Conservation (phyloP, 2,888 invertebrate genomes). For the Heliconius hortense region DNA sequence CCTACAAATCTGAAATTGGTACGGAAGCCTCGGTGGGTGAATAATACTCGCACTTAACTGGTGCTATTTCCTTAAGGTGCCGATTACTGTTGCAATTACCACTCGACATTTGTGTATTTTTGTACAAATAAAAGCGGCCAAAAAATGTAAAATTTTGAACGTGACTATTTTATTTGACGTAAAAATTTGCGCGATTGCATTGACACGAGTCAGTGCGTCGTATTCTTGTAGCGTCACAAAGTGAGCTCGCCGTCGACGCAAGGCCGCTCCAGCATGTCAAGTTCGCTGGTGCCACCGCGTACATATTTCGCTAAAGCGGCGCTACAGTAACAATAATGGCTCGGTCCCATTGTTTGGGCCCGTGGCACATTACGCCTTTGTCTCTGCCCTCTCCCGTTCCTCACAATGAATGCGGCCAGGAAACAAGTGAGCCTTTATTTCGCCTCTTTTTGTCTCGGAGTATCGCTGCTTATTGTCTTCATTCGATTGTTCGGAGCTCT, state of each 20-base stretch:
- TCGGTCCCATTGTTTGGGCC: slow-evolving; percentile 80
- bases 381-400: slow-evolving; percentile 82
- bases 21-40: no score
- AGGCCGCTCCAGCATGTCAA: slow-evolving; percentile 73
- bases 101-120: no score
- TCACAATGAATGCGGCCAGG: slow-evolving; percentile 83
- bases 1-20: no score
- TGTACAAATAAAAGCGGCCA: no score
- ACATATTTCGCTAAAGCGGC: slow-evolving; percentile 77
- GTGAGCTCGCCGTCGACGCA: slow-evolving; percentile 46
- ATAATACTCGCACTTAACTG: no score
- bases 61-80: no score
- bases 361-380: slow-evolving; percentile 83
- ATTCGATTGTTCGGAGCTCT: slow-evolving; percentile 83
- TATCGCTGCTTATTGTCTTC: slow-evolving; percentile 84
- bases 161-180: slow-evolving; percentile 14
- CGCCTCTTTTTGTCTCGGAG: slow-evolving; percentile 83
- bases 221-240: slow-evolving; percentile 42
- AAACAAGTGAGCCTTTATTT: slow-evolving; percentile 84
- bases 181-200: slow-evolving; percentile 32
- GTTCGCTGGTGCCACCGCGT: slow-evolving; percentile 74
- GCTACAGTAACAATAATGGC: slow-evolving; percentile 82
- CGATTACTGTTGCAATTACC: no score
- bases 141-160: neutral
- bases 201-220: slow-evolving; percentile 47